These are phyloP conservation scores for Chrysolophus pictus DNA, from an alignment of 2,797 vertebrate species.

Conservation along the genomic window DNA sequence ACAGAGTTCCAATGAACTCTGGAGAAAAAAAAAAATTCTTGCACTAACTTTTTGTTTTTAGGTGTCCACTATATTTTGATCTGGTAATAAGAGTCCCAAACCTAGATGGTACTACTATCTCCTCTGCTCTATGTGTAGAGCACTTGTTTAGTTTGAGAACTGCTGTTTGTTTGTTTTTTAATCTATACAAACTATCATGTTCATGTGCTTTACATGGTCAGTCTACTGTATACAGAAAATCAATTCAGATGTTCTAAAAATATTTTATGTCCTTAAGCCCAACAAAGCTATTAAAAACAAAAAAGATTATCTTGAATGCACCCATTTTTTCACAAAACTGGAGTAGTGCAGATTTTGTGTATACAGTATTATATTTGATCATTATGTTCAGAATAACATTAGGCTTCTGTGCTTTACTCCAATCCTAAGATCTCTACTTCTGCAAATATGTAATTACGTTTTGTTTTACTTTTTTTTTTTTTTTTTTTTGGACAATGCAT, in stretches of 20 bases:
- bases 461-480: neutral
- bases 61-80: neutral
- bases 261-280: slow-evolving; percentile 1
- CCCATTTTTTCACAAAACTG: neutral
- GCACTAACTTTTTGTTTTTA: neutral
- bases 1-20: neutral
- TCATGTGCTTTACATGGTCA: slow-evolving; percentile 17
- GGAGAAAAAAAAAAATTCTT: neutral
- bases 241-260: slow-evolving; percentile 21
- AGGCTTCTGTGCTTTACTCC: neutral
- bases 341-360: neutral
- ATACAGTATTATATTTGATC: neutral
- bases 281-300: neutral
- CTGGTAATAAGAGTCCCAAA: neutral
- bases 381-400: neutral
- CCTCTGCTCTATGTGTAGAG: neutral
- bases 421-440: neutral
- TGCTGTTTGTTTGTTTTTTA: neutral
- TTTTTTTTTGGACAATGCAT: neutral
- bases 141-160: neutral
- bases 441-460: neutral
- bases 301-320: neutral
- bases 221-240: slow-evolving; percentile 4
- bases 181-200: neutral
- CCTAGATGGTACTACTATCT: neutral